Percentiles rank a stretch among this genome's conserved stretches.
Evolutionary conservation across 2,113 vertebrate species (phyloP).

Genomic region (Gallinago paraguaiae): DNA sequence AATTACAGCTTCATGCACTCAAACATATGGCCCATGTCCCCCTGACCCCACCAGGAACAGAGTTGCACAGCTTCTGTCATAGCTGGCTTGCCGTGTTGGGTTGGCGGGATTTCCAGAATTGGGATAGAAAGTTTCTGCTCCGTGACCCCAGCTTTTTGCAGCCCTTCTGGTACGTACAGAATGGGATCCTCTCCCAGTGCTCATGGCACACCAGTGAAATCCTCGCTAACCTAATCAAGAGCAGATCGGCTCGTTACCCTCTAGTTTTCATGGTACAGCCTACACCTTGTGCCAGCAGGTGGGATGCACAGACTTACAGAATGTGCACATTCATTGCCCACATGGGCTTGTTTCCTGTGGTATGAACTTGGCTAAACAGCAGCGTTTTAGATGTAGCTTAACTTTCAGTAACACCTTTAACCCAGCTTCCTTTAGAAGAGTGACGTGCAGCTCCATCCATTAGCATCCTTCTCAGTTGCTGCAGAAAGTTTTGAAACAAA

Average conservation of each 20-base stretch:
- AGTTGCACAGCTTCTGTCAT: background rate
- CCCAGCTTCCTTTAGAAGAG: background rate
- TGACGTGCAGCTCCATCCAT: background rate
- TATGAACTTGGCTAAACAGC: background rate
- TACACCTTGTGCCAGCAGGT: background rate
- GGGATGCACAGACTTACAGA: background rate
- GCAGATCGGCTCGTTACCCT: background rate
- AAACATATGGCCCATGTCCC: constrained; percentile 29
- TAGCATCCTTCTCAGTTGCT: background rate
- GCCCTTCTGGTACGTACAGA: background rate
- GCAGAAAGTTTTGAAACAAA: background rate
- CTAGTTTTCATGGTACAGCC: background rate
- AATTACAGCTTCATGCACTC: background rate
- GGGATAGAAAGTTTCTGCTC: background rate
- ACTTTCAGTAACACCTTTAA: background rate
- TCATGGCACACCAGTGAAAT: background rate
- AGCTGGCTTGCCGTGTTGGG: background rate
- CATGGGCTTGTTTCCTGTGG: background rate
- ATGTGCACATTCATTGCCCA: fast-evolving
- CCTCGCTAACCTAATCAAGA: too few species aligned
- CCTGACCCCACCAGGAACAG: constrained; percentile 45
- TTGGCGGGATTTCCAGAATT: background rate
- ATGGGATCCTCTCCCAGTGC: background rate
- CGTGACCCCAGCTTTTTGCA: background rate
- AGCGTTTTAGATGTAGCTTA: background rate